Evolutionary conservation across 2,113 vertebrate species (phyloP).

Genomic region (Panurus biarmicus): DNA sequence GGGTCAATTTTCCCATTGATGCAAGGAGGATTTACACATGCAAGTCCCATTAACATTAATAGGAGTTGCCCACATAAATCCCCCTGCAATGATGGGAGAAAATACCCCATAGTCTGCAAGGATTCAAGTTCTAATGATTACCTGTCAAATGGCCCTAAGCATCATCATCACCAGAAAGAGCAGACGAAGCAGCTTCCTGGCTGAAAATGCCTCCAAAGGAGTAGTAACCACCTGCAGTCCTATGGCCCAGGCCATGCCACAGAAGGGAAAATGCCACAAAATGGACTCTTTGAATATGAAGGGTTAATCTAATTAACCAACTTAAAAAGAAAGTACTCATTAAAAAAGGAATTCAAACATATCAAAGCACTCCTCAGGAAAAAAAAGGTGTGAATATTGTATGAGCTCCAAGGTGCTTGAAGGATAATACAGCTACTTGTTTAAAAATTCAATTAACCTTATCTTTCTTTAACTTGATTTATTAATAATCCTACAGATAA

Average conservation of each 20-base stretch:
- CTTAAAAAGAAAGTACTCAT: conserved; percentile 44
- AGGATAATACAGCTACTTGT: conserved; percentile 69
- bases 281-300: neutral
- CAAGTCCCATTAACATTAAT: conserved; percentile 64
- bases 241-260: neutral
- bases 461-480: conserved; percentile 73
- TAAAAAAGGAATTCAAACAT: conserved; percentile 65
- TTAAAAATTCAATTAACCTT: conserved; percentile 76
- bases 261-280: conserved; percentile 9
- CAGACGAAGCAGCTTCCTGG: conserved; percentile 41
- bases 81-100: conserved; percentile 15
- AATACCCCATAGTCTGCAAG: conserved; percentile 44
- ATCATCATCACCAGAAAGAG: conserved; percentile 51
- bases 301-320: conserved; percentile 51
- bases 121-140: conserved; percentile 62
- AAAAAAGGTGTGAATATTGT: conserved; percentile 62
- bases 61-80: conserved; percentile 58
- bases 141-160: conserved; percentile 63
- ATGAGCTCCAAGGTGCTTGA: conserved; percentile 67
- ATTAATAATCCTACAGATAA: conserved; percentile 70
- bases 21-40: conserved; percentile 64
- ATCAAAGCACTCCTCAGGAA: conserved; percentile 42
- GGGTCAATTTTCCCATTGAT: conserved; percentile 55
- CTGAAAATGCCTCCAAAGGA: conserved; percentile 8
- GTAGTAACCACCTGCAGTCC: conserved; percentile 25